Evolutionary conservation across 2,888 invertebrate genomes (phyloP), one percentile per base, ranked within the genome.

Genomic region (Oegoconia quadripuncta): DNA sequence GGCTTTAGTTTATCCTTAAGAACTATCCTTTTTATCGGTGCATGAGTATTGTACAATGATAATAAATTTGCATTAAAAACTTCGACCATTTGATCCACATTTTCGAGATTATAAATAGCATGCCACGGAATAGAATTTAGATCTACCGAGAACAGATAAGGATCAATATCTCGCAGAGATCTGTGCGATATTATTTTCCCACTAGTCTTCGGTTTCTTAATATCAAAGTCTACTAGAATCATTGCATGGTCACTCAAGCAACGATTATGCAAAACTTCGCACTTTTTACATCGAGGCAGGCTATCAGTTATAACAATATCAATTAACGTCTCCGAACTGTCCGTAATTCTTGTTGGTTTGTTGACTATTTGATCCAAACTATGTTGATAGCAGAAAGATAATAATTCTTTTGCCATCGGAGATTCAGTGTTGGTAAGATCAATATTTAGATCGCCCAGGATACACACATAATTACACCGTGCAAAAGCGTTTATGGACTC

Each of bases 21-120:
- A 5, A n/a, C 25, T 11, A 35, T n/a, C 17, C n/a, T n/a, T 6
- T 9, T 35, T 0, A 43, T 3, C 3, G 49, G 52, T 1, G 52
- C 46, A 27, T 52, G 48, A 2, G 20, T 18, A 14, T 52, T 42
- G 34, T 46, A 49, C n/a, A n/a, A n/a, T n/a, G n/a, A n/a, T n/a
- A n/a, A n/a, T n/a, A n/a, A n/a, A n/a, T n/a, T n/a, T n/a, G n/a
- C n/a, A n/a, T n/a, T n/a, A n/a, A n/a, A n/a, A n/a, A n/a, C n/a
- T n/a, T n/a, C n/a, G n/a, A n/a, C n/a, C n/a, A n/a, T n/a, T n/a
- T n/a, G n/a, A n/a, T n/a, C n/a, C n/a, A n/a, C n/a, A n/a, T n/a
- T n/a, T n/a, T n/a, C n/a, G n/a, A n/a, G n/a, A n/a, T n/a, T n/a
- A n/a, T n/a, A n/a, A n/a, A n/a, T n/a, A n/a, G n/a, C n/a, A n/a